phyloP scores from a whole-genome alignment of 2,888 invertebrate genomes.

The Lissocephala sabroskyi region DNA sequence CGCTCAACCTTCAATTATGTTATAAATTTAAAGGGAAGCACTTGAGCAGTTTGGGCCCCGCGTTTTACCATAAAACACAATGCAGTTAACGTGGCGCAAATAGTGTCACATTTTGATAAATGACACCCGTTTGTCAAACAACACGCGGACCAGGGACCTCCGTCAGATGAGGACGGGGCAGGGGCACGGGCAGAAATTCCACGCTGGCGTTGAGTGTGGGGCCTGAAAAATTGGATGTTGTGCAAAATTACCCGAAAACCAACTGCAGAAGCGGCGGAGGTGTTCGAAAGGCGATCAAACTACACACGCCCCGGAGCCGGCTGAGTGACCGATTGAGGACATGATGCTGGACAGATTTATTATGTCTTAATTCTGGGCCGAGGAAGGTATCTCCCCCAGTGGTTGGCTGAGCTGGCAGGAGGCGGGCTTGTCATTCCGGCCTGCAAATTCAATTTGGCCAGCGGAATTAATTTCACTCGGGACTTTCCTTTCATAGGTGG shows the following conservation, averaged over 20 bases:
- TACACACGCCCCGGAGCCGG: constrained; percentile 9
- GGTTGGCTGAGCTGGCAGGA: too few relatives aligned
- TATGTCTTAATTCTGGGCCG: constrained; percentile 69
- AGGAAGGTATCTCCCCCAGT: too few relatives aligned
- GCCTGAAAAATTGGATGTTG: not conserved
- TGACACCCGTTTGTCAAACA: constrained; percentile 66
- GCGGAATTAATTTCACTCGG: constrained; percentile 59
- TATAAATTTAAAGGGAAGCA: constrained; percentile 60
- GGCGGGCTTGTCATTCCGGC: too few relatives aligned
- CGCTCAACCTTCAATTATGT: constrained; percentile 56
- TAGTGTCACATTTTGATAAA: constrained; percentile 68
- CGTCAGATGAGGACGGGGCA: constrained; percentile 14
- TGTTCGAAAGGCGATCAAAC: constrained; percentile 21
- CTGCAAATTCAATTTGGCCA: constrained; percentile 47
- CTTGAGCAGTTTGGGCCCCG: constrained; percentile 24
- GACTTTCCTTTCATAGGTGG: constrained; percentile 48
- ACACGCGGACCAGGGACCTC: constrained; percentile 9
- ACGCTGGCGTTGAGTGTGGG: constrained; percentile 21
- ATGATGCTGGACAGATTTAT: constrained; percentile 51
- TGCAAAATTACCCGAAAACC: constrained; percentile 5
- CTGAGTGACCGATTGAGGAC: too few relatives aligned
- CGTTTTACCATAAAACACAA: constrained; percentile 55
- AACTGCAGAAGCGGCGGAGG: constrained; percentile 11
- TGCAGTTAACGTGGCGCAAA: constrained; percentile 67
- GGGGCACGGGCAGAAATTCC: too few relatives aligned